These are phyloP conservation scores for Cheilosia variabilis DNA, from an alignment of 2,888 invertebrate species.

Conservation along the genomic window DNA sequence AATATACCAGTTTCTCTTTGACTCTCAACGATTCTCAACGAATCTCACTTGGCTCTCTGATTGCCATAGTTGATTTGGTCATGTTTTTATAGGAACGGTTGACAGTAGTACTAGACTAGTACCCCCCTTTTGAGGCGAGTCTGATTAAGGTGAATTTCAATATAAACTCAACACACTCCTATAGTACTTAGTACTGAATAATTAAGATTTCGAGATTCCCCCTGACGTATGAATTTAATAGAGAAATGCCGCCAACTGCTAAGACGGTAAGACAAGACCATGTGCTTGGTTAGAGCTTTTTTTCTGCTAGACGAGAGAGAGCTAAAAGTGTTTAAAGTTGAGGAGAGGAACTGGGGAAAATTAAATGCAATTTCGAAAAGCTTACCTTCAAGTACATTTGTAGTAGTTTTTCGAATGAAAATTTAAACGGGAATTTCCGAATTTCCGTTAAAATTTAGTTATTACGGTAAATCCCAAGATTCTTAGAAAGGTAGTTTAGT, in stretches of 20 bases:
- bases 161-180: constrained; percentile 30
- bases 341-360: constrained; percentile 17
- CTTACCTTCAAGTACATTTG: background rate
- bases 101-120: constrained; percentile 5
- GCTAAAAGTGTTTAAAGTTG: background rate
- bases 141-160: constrained; percentile 46
- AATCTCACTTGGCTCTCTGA: background rate
- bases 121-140: background rate
- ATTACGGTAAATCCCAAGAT: background rate
- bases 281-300: constrained; percentile 66
- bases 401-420: constrained; percentile 18
- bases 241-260: constrained; percentile 32
- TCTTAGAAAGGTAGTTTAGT: background rate
- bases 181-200: constrained; percentile 1
- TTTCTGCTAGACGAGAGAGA: constrained; percentile 30
- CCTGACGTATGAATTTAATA: constrained; percentile 28
- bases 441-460: constrained; percentile 27
- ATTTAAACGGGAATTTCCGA: constrained; percentile 38
- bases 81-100: background rate
- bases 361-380: constrained; percentile 53
- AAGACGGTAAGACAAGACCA: constrained; percentile 29
- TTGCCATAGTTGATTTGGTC: background rate
- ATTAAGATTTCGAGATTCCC: constrained; percentile 38
- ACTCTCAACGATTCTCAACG: constrained; percentile 51
- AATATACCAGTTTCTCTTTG: constrained; percentile 52